Evolutionary conservation across 2,113 vertebrate species (phyloP), one percentile per base, ranked within the genome.

Genomic region (Asarcornis scutulata): DNA sequence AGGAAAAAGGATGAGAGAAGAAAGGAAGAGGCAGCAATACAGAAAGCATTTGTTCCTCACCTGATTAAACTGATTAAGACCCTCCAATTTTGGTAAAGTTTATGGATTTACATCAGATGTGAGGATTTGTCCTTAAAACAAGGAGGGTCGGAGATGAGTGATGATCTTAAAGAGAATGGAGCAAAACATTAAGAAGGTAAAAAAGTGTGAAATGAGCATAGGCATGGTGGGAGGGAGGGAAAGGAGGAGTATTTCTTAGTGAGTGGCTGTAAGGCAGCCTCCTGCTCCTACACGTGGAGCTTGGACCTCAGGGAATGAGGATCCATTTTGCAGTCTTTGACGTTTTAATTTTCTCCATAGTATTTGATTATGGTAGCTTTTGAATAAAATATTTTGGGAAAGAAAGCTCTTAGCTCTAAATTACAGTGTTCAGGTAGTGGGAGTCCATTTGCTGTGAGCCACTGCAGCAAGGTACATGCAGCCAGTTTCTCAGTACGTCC

Each of bases 401-500:
- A 64, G 32, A 2, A 84, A 67, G 14, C 3, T 66, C 32, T 89
- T 48, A 36, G 53, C 31, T 86, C 60, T 71, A 13, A 78, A 34
- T 67, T 38, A 21, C 31, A 42, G 15, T 18, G 18, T 84, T 95
- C 62, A 79, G 53, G 18, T 29, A 53, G 27, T 13, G 29, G 38
- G 74, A 62, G 17, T 44, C 18, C 10, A 22, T 9, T 52, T 73
- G 69, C 59, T 79, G 50, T 71, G 50, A 79, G 32, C 5, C 63
- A 0, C 67, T 64, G 21, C 44, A 77, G 32, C n/a, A 86, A 4
- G 1, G 3, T 32, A 46, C 5, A 0, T 40, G 11, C 17, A 71
- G 38, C 17, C 42, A 67, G 11, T 55, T 64, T 36, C 3, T 23
- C 23, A n/a, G 11, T 44, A 46, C 2, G 8, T 21, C 44, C 59